Conservation (phyloP, 2,888 invertebrate genomes). For the Galerucella nymphaeae region DNA sequence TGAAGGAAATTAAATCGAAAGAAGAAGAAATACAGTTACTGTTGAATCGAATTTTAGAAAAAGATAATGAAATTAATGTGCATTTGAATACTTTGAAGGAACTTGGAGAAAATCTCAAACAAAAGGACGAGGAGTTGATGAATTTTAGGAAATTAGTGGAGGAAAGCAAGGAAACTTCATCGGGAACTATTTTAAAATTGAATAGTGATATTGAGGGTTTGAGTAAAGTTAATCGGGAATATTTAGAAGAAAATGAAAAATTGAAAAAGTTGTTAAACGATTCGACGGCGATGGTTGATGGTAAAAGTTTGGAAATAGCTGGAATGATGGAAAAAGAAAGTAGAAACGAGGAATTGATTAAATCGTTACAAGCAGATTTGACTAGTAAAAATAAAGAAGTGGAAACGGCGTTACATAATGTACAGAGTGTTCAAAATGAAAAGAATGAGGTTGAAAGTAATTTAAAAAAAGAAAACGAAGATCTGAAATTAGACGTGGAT, state of each 20-base stretch:
- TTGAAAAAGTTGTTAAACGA: conserved; percentile 37
- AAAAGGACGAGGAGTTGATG: conserved; percentile 28
- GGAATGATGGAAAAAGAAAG: conserved; percentile 43
- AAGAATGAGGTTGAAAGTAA: conserved; percentile 54
- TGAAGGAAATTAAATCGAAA: conserved; percentile 16
- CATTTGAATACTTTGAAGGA: conserved; percentile 3
- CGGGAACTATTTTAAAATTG: conserved; percentile 29
- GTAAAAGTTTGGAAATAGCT: conserved; percentile 37
- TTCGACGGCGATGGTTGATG: conserved; percentile 20
- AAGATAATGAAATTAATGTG: conserved; percentile 18
- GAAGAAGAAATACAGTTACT: conserved; percentile 28
- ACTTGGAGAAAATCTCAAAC: background rate
- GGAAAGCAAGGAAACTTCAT: conserved; percentile 35
- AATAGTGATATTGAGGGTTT: conserved; percentile 33
- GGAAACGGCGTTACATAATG: conserved; percentile 48
- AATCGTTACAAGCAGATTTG: conserved; percentile 59
- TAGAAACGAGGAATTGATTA: conserved; percentile 54
- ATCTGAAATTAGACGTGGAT: conserved; percentile 58
- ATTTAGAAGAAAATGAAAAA: conserved; percentile 33
- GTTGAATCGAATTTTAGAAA: conserved; percentile 7
- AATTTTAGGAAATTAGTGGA: conserved; percentile 25
- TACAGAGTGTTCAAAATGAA: conserved; percentile 59
- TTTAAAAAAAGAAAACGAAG: conserved; percentile 59
- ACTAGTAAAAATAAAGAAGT: conserved; percentile 57
- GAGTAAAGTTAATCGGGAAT: conserved; percentile 27